A percentile compares a stretch with the other conserved stretches of the same genome.
phyloP scores from a whole-genome alignment of 2,797 vertebrate species.

The Champsocephalus esox region DNA sequence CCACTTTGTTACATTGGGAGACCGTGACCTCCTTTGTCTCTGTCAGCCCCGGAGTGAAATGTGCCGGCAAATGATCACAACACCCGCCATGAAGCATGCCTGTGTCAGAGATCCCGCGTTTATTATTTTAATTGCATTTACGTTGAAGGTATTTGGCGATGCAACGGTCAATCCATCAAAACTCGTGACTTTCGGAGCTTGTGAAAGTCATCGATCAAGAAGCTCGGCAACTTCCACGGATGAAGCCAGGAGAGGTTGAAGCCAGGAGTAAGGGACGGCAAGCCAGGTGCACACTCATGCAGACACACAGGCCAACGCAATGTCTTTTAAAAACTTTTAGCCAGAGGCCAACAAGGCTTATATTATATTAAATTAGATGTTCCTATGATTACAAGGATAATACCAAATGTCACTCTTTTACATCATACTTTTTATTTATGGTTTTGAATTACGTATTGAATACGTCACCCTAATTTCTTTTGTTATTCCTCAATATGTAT shows the following conservation, averaged over 20 bases:
- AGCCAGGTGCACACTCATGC: constrained; percentile 9
- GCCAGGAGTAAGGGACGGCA: constrained; percentile 5
- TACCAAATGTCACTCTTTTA: too few species aligned
- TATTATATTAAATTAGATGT: too few species aligned
- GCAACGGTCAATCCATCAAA: constrained; percentile 47
- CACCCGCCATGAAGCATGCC: constrained; percentile 25
- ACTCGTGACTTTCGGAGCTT: neutral
- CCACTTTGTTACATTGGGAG: constrained; percentile 38
- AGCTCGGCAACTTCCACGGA: constrained; percentile 8
- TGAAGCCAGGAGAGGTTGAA: constrained; percentile 38
- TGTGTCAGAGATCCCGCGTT: constrained; percentile 39
- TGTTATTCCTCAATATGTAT: too few species aligned
- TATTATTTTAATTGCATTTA: constrained; percentile 52
- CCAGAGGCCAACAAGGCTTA: too few species aligned
- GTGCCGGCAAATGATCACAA: constrained; percentile 5
- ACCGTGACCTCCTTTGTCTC: constrained; percentile 38
- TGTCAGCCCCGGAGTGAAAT: constrained; percentile 36
- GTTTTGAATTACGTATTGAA: too few species aligned
- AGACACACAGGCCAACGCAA: too few species aligned
- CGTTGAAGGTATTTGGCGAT: constrained; percentile 38
- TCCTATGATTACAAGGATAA: too few species aligned
- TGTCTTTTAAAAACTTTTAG: too few species aligned
- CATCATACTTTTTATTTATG: too few species aligned
- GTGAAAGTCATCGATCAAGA: constrained; percentile 40
- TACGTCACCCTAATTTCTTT: too few species aligned